These are phyloP conservation scores for Lindbergichthys nudifrons DNA, from an alignment of 2,797 vertebrate genomes.

Conservation along the genomic window DNA sequence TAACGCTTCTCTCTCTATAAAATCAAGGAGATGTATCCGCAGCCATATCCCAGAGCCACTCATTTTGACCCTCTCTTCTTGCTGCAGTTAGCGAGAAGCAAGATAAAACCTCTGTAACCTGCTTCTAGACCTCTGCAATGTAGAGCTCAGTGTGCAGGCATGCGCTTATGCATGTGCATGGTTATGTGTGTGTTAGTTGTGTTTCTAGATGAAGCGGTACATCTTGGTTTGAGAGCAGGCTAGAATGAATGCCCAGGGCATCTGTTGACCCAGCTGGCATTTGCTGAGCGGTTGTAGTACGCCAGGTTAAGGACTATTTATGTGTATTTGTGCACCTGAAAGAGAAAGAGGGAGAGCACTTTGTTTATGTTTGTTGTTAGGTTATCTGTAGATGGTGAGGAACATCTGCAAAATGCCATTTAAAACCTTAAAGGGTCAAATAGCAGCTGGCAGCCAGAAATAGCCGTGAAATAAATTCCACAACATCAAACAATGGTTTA, in stretches of 20 bases:
- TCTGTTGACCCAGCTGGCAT: constrained; percentile 83
- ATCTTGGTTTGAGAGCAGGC: constrained; percentile 62
- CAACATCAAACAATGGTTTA: constrained; percentile 14
- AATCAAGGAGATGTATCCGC: constrained; percentile 42
- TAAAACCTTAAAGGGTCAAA: constrained; percentile 2
- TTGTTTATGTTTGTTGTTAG: constrained; percentile 23
- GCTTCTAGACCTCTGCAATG: constrained; percentile 55
- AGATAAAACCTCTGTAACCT: constrained; percentile 75
- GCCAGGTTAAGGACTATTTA: constrained; percentile 79
- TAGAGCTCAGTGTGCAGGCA: constrained; percentile 55
- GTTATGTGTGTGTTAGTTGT: background rate
- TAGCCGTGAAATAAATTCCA: constrained; percentile 13
- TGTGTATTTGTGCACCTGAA: constrained; percentile 41
- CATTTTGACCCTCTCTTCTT: constrained; percentile 53
- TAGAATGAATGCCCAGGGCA: constrained; percentile 69
- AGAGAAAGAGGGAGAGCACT: background rate
- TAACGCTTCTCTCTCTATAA: constrained; percentile 26
- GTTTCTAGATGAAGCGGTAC: constrained; percentile 36
- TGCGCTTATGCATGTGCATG: constrained; percentile 35
- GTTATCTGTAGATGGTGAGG: background rate
- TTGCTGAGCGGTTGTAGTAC: constrained; percentile 70
- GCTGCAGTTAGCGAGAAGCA: constrained; percentile 54
- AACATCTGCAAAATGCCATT: constrained; percentile 13
- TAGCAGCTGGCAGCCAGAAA: constrained; percentile 35
- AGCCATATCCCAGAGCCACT: constrained; percentile 39